Evolutionary conservation across 2,888 invertebrate species (phyloP), one percentile per base, ranked within the genome.

Genomic region (Phasia obesa): DNA sequence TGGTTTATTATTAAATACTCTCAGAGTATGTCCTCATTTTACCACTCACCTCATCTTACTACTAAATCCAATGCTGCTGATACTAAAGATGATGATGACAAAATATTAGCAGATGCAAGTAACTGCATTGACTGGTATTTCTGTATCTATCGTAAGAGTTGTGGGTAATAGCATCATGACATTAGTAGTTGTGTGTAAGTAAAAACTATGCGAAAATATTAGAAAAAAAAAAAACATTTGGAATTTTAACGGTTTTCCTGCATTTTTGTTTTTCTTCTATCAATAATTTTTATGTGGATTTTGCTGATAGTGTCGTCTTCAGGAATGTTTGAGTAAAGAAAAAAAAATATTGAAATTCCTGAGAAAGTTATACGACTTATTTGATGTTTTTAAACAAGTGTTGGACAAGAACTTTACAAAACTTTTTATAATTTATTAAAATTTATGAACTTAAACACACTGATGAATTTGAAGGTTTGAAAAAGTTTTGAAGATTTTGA

Each of bases 241-340:
- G 77, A 57, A 70, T 78, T 57, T 62, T 57, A 78, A 71, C 78
- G 71, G 70, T 49, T 47, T 44, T 76, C 44, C 67, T 42, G 23
- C 53, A 53, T 69, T 69, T n/a, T n/a, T n/a, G n/a, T n/a, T n/a
- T n/a, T 42, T 42, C 25, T 42, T 17, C 38, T 38, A 17, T 19
- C 17, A 0, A 47, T 47, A 47, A 9, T 7, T n/a, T 19, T 6
- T 47, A 19, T 47, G 0, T 7, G 13, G 2, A 38, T 38, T 38
- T 38, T n/a, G n/a, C n/a, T n/a, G 7, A 4, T 6, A 27, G 4
- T 27, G 6, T 5, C 6, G 27, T 27, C 27, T 6, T 27, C 27
- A 27, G 6, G 27, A 3, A 27, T 27, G 4, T 5, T 27, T 27
- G n/a, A n/a, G n/a, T n/a, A n/a, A n/a, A n/a, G 38, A 42, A 42